Evolutionary conservation across 2,113 vertebrate genomes (phyloP).

Genomic region (Thamnaconus septentrionalis): DNA sequence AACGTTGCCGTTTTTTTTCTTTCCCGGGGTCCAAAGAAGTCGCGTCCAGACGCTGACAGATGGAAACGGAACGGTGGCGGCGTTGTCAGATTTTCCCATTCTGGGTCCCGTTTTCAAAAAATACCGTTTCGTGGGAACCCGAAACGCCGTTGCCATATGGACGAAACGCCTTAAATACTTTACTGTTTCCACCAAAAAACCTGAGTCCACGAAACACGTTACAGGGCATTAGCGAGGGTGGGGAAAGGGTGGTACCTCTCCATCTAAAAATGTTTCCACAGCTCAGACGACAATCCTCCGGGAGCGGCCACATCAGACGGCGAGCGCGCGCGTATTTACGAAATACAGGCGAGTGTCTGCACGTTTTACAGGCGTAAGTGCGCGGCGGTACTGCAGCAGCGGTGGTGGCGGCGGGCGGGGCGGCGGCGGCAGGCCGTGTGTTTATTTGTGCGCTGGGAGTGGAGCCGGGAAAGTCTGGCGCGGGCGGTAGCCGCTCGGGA

Average conservation of each 20-base stretch:
- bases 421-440: constrained; percentile 18
- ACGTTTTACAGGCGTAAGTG: constrained; percentile 48
- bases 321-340: constrained; percentile 26
- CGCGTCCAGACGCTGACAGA: no score
- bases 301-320: neutral
- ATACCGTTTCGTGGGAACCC: no score
- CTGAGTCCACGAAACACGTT: neutral
- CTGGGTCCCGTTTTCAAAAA: no score
- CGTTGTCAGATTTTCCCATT: no score
- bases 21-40: no score
- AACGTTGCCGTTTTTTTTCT: no score
- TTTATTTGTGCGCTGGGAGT: constrained; percentile 59
- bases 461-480: constrained; percentile 59
- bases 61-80: no score
- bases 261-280: constrained; percentile 8
- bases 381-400: constrained; percentile 48
- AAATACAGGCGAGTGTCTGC: constrained; percentile 53
- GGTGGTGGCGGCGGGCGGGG: no score
- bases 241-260: neutral
- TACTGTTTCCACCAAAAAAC: no score
- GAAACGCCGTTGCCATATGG: no score
- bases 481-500: constrained; percentile 36
- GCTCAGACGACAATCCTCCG: constrained; percentile 18
- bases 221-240: neutral
- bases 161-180: no score